Evolutionary conservation across 2,888 invertebrate species (phyloP), one percentile per base, ranked within the genome.

Genomic region (Parnassius orleans): DNA sequence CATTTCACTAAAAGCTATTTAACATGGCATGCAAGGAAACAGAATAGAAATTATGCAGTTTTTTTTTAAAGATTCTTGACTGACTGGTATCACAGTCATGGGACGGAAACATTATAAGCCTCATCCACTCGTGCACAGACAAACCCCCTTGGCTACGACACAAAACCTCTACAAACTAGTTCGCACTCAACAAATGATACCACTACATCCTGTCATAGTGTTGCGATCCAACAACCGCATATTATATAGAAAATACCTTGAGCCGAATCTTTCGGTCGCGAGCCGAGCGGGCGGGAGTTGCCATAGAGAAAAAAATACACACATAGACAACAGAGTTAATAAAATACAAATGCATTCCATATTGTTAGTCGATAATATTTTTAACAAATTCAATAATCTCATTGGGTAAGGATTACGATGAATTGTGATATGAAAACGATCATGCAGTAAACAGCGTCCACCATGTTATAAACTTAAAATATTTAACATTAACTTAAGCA

Each of bases 301-400:
- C 94, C 94, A 95, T 93, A 93, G 87, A 93, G 93, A 93, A 93
- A 94, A 94, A 94, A 94, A 93, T 93, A 77, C 94, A 93, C 92
- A 93, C 92, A 93, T 91, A 93, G 90, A 93, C 92, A 92, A 93
- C 92, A 92, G 92, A 93, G 92, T 93, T 93, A 93, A 93, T 93
- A 91, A 83, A 83, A 83, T 84, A 87, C 72, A 82, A 92, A 93
- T 93, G 92, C 94, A 94, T 81, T 81, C 79, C 77, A 92, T 88
- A 85, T 86, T 76, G 19, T 67, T 64, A 50, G 59, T 61, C 24
- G 41, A 51, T 51, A 48, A 33, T n/a, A 64, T 61, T 60, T 60
- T 14, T 12, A 48, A 48, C 48, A n/a, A 48, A 14, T 48, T 12
- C 57, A 68, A 70, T 33, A 67, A 64, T 52, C 60, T 66, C 42